Evolutionary conservation across 2,797 vertebrate genomes (phyloP).

Genomic region (Danio albolineatus): DNA sequence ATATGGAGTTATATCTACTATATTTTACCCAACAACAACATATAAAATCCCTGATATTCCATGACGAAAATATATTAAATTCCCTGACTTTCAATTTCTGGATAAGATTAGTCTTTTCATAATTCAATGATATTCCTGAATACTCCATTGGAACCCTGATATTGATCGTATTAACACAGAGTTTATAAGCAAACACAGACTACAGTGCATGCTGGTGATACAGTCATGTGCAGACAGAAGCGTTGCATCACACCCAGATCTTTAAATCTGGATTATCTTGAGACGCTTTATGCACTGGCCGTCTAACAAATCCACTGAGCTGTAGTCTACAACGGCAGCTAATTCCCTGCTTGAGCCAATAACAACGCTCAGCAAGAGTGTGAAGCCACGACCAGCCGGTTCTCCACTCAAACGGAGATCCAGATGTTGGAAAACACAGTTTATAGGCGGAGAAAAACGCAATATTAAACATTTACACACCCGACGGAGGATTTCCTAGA

Average conservation of each 20-base stretch:
- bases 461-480: slow-evolving; percentile 38
- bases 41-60: too few relatives aligned
- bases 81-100: too few relatives aligned
- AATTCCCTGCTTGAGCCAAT: slow-evolving; percentile 50
- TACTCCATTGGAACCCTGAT: too few relatives aligned
- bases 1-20: too few relatives aligned
- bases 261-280: slow-evolving; percentile 43
- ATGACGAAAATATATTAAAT: too few relatives aligned
- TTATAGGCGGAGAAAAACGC: slow-evolving; percentile 22
- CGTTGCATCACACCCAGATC: slow-evolving; percentile 11
- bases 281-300: slow-evolving; percentile 42
- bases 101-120: too few relatives aligned
- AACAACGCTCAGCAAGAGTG: slow-evolving; percentile 30
- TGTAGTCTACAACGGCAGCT: slow-evolving; percentile 39
- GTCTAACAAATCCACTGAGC: slow-evolving; percentile 51
- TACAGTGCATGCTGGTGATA: background rate
- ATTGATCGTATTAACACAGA: too few relatives aligned
- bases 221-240: background rate
- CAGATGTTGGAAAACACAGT: slow-evolving; percentile 49
- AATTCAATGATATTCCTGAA: too few relatives aligned
- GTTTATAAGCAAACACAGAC: background rate
- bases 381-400: slow-evolving; percentile 33
- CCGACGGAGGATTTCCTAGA: too few relatives aligned
- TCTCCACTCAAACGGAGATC: slow-evolving; percentile 32
- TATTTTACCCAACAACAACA: too few relatives aligned